Evolutionary conservation across 1,140 invertebrate genomes (phyloP), one percentile per base, ranked within the genome.

Genomic region (Euwallacea similis): DNA sequence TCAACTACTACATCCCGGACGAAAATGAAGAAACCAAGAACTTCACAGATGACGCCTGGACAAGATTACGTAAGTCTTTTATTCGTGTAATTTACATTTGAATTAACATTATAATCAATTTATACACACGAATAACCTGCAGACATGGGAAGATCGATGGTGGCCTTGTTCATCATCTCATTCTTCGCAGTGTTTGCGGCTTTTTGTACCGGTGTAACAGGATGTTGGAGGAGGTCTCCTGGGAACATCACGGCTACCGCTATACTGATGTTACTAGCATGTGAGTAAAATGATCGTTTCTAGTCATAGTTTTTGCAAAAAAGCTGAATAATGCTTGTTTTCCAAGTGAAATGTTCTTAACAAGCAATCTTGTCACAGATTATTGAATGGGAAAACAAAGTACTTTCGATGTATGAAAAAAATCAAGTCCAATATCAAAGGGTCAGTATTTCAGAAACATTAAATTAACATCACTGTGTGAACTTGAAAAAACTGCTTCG

Each of bases 241-340:
- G 93, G 93, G 69, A 95, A 96, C 78, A 94, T 97, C 71, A 95
- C 95, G 10, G 93, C 93, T 13, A 97, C 95, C 0, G 95, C 95
- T 8, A 93, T 97, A 74, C 85, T 97, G 11, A 93, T 97, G 88
- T 86, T 97, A 55, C 86, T 96, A 69, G 90, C 93, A 73, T 94
- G 93, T 95, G 83, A 90, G 90, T 89, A 42, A 16, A 59, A 59
- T 16, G n/a, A 13, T 58, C 55, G 15, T 58, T 58, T 15, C 8
- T 15, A 33, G 6, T 33, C 21, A 13, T 50, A 50, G 6, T 50
- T 50, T 50, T 33, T 33, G 21, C 4, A 33, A 33, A 33, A 33
- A 33, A 33, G 1, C 21, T 16, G 2, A 8, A 13, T 13, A 16
- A 16, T 15, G 54, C 16, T 9, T 21, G 7, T 16, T 0, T 16